Percentiles rank a stretch among this genome's conserved stretches.
Evolutionary conservation across 2,113 vertebrate genomes (phyloP).

Genomic region (Lamprotornis superbus): DNA sequence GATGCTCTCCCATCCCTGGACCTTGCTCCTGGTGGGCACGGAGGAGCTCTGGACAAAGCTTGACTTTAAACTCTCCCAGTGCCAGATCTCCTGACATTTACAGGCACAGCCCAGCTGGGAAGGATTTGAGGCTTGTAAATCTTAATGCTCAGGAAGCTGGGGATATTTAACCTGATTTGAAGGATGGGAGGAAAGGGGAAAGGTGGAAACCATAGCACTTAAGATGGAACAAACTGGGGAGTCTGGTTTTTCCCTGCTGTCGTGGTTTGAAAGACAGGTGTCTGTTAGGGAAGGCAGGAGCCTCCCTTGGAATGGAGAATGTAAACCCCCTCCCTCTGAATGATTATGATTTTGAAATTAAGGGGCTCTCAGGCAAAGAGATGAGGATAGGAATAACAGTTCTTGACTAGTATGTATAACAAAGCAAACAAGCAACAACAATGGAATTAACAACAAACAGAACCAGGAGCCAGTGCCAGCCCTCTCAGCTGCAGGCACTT

Average conservation of each 20-base stretch:
- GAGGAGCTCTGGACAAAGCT: not conserved
- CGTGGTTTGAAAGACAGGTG: no score
- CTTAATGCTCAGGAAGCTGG: not conserved
- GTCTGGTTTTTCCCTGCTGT: not conserved
- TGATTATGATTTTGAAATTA: no score
- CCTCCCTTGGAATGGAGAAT: no score
- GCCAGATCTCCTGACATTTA: not conserved
- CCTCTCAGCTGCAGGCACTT: no score
- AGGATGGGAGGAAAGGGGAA: not conserved
- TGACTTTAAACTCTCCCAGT: rapidly evolving
- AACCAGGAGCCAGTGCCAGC: no score
- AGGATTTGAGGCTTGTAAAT: not conserved
- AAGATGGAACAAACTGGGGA: not conserved
- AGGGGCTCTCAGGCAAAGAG: no score
- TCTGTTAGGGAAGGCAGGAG: no score
- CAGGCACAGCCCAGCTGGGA: not conserved
- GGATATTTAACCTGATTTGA: not conserved
- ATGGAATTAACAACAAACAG: no score
- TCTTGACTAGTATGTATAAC: no score
- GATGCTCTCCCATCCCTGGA: not conserved
- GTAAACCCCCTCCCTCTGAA: no score
- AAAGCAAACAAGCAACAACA: no score
- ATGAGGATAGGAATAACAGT: no score
- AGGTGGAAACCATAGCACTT: rapidly evolving
- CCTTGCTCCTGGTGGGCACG: rapidly evolving